phyloP scores from a whole-genome alignment of 2,888 invertebrate genomes.

The Nomada lathburiana region DNA sequence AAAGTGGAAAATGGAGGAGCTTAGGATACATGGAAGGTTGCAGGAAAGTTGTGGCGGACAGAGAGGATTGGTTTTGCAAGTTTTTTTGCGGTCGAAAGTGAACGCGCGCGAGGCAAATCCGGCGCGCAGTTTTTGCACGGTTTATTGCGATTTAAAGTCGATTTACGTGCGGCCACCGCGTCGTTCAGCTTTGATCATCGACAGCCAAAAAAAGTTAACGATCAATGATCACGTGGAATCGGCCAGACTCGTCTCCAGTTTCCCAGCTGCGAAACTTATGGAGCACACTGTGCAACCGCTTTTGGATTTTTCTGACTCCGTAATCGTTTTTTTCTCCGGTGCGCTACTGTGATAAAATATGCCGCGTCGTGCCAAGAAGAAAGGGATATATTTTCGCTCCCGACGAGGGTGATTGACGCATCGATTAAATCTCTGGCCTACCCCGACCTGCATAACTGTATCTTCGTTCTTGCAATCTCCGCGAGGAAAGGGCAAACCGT shows the following conservation, averaged over 20 bases:
- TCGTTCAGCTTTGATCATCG: conserved; percentile 55
- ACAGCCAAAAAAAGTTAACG: conserved; percentile 52
- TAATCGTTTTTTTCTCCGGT: conserved; percentile 11
- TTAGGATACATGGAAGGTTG: not conserved
- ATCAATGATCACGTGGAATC: conserved; percentile 51
- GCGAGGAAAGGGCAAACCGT: no score
- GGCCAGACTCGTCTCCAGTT: conserved; percentile 30
- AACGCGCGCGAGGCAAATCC: conserved; percentile 47
- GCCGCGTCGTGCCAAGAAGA: not conserved
- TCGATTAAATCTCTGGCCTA: not conserved
- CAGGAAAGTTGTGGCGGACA: conserved; percentile 4
- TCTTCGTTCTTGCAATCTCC: no score
- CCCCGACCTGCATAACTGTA: no score
- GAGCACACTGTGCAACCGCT: conserved; percentile 7
- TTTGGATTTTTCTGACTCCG: conserved; percentile 22
- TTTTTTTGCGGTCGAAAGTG: conserved; percentile 42
- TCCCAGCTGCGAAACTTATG: conserved; percentile 24
- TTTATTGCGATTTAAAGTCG: conserved; percentile 59
- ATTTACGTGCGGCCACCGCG: conserved; percentile 53
- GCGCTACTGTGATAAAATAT: not conserved
- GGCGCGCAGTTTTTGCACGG: conserved; percentile 39
- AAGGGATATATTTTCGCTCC: no score
- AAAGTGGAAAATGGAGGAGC: not conserved
- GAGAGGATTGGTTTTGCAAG: conserved; percentile 30
- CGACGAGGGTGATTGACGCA: conserved; percentile 1